phyloP scores from a whole-genome alignment of 1,140 invertebrate species.

The Laupala kohalensis region DNA sequence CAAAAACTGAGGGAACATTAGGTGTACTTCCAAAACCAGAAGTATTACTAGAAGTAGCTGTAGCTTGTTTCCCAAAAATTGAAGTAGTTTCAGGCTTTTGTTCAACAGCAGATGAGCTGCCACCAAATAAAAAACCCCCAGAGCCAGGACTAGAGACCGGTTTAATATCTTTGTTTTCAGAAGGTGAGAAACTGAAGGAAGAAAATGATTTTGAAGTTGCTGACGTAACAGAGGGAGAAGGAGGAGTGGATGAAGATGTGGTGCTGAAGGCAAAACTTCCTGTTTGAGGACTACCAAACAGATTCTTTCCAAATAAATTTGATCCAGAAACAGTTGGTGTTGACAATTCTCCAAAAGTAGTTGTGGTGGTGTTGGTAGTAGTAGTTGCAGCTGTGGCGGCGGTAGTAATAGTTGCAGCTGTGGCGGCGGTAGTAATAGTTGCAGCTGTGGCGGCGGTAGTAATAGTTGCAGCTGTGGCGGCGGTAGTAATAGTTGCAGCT shows the following conservation, averaged over 20 bases:
- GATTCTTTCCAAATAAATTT: no score
- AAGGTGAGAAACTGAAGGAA: neutral
- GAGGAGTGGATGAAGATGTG: neutral
- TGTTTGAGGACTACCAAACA: no score
- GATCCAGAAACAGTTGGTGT: neutral
- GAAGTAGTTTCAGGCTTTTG: neutral
- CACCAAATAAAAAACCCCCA: neutral
- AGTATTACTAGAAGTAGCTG: neutral
- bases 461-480: no score
- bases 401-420: no score
- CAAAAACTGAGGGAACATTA: neutral
- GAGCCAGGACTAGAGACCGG: neutral
- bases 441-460: no score
- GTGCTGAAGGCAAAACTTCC: no score
- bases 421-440: no score
- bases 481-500: no score
- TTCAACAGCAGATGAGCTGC: no score
- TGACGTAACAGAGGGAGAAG: neutral
- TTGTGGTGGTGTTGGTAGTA: neutral
- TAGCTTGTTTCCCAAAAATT: neutral
- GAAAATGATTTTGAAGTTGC: neutral
- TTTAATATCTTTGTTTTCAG: neutral
- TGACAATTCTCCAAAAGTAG: neutral
- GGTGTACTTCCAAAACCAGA: neutral
- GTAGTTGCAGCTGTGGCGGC: no score